Conservation (phyloP, 2,113 vertebrate species). For the Scolopax mira region DNA sequence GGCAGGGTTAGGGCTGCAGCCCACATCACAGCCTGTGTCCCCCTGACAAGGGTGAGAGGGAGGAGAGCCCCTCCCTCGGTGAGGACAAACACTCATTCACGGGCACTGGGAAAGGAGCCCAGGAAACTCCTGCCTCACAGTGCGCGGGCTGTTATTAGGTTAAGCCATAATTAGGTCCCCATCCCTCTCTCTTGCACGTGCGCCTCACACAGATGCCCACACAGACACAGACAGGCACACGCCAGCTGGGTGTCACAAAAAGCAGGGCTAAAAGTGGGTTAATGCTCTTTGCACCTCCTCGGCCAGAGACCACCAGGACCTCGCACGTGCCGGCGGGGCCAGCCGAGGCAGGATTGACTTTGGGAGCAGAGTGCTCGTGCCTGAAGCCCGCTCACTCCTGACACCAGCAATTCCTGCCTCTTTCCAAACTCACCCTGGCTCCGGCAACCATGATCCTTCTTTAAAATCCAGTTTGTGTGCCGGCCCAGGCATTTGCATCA, state of each 20-base stretch:
- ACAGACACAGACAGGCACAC: neutral
- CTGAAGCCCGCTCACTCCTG: neutral
- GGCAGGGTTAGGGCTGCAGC: neutral
- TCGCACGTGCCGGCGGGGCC: rapidly evolving
- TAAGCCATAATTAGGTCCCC: neutral
- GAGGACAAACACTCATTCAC: neutral
- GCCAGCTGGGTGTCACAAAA: neutral
- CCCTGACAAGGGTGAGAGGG: neutral
- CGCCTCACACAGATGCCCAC: neutral
- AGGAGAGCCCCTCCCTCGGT: neutral
- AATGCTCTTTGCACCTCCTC: neutral
- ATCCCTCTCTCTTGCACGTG: neutral
- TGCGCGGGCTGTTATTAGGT: rapidly evolving
- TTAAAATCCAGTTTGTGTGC: neutral
- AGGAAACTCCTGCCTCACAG: neutral
- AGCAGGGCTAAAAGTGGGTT: neutral
- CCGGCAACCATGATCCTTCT: rapidly evolving
- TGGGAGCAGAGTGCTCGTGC: neutral
- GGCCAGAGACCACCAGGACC: neutral
- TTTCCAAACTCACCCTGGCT: neutral
- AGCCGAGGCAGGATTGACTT: neutral
- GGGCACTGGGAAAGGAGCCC: neutral
- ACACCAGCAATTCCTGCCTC: neutral
- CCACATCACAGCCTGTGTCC: neutral
- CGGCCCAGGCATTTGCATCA: neutral